A percentile compares a stretch with the other conserved stretches of the same genome.
phyloP scores from a whole-genome alignment of 2,113 vertebrate species.

The Tauraco erythrolophus region DNA sequence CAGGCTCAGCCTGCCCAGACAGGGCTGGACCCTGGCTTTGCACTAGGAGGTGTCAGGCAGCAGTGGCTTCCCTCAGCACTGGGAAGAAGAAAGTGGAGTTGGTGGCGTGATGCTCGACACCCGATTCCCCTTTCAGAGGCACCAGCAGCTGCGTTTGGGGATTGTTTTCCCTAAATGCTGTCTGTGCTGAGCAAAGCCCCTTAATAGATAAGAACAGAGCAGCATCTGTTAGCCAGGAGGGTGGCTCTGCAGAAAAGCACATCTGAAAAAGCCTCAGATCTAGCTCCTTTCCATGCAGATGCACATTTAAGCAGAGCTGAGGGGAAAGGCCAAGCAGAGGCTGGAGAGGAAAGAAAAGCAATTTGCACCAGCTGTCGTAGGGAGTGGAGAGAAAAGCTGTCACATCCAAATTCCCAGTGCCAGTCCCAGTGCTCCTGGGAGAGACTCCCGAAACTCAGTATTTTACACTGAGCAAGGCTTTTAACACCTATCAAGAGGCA shows the following conservation, averaged over 20 bases:
- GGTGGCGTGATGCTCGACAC: not conserved
- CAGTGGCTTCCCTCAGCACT: rapidly evolving
- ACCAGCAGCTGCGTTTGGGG: not conserved
- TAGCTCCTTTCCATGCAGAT: not conserved
- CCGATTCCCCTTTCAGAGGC: not conserved
- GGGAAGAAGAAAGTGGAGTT: not conserved
- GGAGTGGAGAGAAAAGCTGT: not conserved
- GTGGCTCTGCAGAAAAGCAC: not conserved
- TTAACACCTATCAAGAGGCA: not conserved
- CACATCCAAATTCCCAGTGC: not conserved
- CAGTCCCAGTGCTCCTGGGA: not conserved
- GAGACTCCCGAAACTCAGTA: not conserved
- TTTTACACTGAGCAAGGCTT: not conserved
- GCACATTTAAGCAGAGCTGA: not conserved
- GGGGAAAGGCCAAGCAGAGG: not conserved
- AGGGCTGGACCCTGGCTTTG: not conserved
- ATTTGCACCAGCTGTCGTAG: not conserved
- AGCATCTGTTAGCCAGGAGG: not conserved
- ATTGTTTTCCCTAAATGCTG: slow-evolving; percentile 13
- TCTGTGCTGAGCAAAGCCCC: not conserved
- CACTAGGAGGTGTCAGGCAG: not conserved
- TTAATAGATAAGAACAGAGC: not conserved
- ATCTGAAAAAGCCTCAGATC: not conserved
- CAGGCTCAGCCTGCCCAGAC: not conserved
- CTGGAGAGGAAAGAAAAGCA: not conserved